A percentile compares a stretch with the other conserved stretches of the same genome.
Conservation (phyloP, 2,888 invertebrate species). For the Tinea semifulvella region DNA sequence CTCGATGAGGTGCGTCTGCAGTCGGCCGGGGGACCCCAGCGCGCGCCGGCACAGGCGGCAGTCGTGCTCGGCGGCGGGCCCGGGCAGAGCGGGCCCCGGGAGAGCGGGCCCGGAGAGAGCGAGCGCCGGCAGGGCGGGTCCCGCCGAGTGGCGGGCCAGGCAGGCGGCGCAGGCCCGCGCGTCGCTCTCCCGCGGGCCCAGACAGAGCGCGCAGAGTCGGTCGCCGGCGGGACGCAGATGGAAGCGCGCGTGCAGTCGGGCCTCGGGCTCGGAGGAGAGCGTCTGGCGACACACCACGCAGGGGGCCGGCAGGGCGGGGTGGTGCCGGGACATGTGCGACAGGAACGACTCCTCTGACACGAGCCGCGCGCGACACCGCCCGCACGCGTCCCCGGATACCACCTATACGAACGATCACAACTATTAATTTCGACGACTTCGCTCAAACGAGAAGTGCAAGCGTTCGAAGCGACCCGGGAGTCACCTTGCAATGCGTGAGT, state of each 20-base stretch:
- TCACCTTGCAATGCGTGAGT: slow-evolving; percentile 86
- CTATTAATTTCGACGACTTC: no score
- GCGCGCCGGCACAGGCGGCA: slow-evolving; percentile 85
- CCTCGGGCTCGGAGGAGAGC: slow-evolving; percentile 86
- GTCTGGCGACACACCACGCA: slow-evolving; percentile 95
- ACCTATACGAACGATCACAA: no score
- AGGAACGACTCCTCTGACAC: slow-evolving; percentile 83
- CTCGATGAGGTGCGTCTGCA: slow-evolving; percentile 90
- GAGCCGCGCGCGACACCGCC: slow-evolving; percentile 81
- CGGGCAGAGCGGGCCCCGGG: slow-evolving; percentile 31
- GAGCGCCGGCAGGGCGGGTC: no score
- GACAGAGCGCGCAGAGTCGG: slow-evolving; percentile 69
- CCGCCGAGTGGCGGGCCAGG: slow-evolving; percentile 57
- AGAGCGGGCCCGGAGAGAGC: slow-evolving; percentile 46
- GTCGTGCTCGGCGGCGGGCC: slow-evolving; percentile 60
- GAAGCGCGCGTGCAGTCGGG: slow-evolving; percentile 88
- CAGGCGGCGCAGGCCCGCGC: slow-evolving; percentile 79
- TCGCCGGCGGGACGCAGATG: slow-evolving; percentile 65
- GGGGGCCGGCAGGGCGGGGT: slow-evolving; percentile 76
- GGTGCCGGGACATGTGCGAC: slow-evolving; percentile 83
- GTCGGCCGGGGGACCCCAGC: slow-evolving; percentile 79
- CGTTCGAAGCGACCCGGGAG: no score
- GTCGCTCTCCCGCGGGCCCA: slow-evolving; percentile 54
- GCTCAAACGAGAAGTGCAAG: no score
- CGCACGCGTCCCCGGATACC: slow-evolving; percentile 83